phyloP scores from a whole-genome alignment of 2,888 invertebrate species.

The Euzophera pinguis region DNA sequence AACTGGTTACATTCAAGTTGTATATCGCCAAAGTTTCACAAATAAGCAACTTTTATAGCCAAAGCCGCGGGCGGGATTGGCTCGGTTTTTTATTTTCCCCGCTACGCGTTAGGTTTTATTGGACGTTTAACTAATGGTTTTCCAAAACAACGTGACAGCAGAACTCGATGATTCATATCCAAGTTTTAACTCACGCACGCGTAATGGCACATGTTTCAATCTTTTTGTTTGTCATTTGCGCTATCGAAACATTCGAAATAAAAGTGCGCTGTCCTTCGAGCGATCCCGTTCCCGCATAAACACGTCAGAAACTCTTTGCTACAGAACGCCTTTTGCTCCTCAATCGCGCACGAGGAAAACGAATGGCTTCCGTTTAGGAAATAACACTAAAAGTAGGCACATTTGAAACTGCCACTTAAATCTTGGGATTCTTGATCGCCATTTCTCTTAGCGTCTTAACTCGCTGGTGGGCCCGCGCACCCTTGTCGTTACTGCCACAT shows the following conservation, averaged over 20 bases:
- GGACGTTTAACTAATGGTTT: slow-evolving; percentile 60
- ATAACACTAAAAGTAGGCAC: slow-evolving; percentile 78
- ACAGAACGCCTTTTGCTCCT: slow-evolving; percentile 56
- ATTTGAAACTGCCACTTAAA: slow-evolving; percentile 77
- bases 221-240: slow-evolving; percentile 8
- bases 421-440: slow-evolving; percentile 74
- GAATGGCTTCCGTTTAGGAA: slow-evolving; percentile 77
- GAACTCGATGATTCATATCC: slow-evolving; percentile 50
- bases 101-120: slow-evolving; percentile 50
- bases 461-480: slow-evolving; percentile 43
- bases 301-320: slow-evolving; percentile 48
- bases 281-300: slow-evolving; percentile 42
- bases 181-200: slow-evolving; percentile 31
- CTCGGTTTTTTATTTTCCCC: slow-evolving; percentile 45
- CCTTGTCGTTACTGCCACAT: slow-evolving; percentile 55
- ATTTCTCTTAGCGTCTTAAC: slow-evolving; percentile 72
- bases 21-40: slow-evolving; percentile 41
- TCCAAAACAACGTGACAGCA: slow-evolving; percentile 54
- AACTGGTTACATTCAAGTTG: slow-evolving; percentile 32
- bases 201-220: slow-evolving; percentile 22
- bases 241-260: slow-evolving; percentile 20
- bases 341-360: slow-evolving; percentile 69
- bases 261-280: slow-evolving; percentile 37
- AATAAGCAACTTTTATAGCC: slow-evolving; percentile 46
- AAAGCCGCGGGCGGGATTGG: slow-evolving; percentile 39